These are phyloP conservation scores for Gallinago undulata DNA, from an alignment of 2,113 vertebrate species.

Conservation along the genomic window DNA sequence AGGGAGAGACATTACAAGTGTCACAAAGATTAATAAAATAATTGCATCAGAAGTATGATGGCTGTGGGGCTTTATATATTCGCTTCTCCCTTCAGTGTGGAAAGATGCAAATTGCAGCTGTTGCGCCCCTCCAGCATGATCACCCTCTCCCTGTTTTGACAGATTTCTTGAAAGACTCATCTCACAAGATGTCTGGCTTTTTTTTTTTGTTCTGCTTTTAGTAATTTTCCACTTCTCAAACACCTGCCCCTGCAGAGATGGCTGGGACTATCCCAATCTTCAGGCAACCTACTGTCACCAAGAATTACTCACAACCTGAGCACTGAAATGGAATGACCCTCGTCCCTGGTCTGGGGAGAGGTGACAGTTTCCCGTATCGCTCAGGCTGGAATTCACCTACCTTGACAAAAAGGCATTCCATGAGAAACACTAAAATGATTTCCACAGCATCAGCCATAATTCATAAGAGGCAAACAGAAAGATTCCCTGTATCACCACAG, in stretches of 20 bases:
- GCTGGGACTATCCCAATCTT: neutral
- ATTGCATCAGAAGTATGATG: constrained; percentile 35
- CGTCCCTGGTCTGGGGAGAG: fast-evolving
- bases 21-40: constrained; percentile 64
- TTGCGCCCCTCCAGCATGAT: constrained; percentile 40
- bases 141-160: constrained; percentile 57
- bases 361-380: neutral
- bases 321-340: neutral
- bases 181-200: constrained; percentile 55
- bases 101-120: constrained; percentile 59
- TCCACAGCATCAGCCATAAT: neutral
- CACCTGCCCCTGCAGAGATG: constrained; percentile 24
- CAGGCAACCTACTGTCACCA: neutral
- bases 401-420: neutral
- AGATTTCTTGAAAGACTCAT: constrained; percentile 44
- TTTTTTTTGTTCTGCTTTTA: constrained; percentile 40
- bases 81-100: neutral
- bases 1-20: constrained; percentile 37
- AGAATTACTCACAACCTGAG: neutral
- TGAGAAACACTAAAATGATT: neutral
- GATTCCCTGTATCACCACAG: neutral
- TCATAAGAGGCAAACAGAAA: neutral
- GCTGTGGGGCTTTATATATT: constrained; percentile 38
- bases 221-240: constrained; percentile 42
- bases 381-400: neutral